Base-by-base conservation (phyloP, 2,888 invertebrate species). In the Stenodema calcarata region DNA sequence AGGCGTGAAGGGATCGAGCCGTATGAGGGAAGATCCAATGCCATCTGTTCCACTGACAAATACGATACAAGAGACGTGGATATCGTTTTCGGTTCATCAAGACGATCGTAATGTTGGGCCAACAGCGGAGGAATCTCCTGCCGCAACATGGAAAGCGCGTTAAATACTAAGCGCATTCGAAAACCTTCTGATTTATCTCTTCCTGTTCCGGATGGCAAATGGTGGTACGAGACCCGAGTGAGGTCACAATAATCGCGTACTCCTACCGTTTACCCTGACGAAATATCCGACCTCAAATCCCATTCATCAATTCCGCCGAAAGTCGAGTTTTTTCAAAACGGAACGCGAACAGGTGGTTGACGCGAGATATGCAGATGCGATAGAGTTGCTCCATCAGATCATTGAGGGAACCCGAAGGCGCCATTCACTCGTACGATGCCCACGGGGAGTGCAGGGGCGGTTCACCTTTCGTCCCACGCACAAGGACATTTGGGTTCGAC, bases 381-480 rank as follows among this genome's bases (percentile, higher is more conserved):
- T n/a, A n/a, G 50, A 35, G 85, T 85, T 85, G 54, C 75, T 23
- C 69, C 76, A 85, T 85, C 54, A 54, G 35, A 76, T 69, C 82
- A 82, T 82, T 82, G 41, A 69, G 12, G 62, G 62, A 23, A 82
- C 14, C 35, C 7, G 23, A 18, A 78, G 82, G 69, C 84, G 75
- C 84, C 84, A 84, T 84, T 84, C 84, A 84, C 42, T 41, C 12
- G 79, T 28, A 42, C 3, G 18, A 23, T 42, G 70, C 73, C 84
- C 84, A 70, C 70, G 73, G 30, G 35, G 12, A 23, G 54, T 81
- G 81, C 81, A 81, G 81, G 81, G 84, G 75, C 84, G 75, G 84
- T 44, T 69, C 69, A 69, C 82, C 82, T 82, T 82, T 69, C 82
- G 82, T 84, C 84, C 84, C 84, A 84, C 84, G 84, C 84, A 75